Percentiles rank a stretch among this genome's conserved stretches.
Conservation (phyloP, 2,797 vertebrate genomes). For the Nannoperca obscura region DNA sequence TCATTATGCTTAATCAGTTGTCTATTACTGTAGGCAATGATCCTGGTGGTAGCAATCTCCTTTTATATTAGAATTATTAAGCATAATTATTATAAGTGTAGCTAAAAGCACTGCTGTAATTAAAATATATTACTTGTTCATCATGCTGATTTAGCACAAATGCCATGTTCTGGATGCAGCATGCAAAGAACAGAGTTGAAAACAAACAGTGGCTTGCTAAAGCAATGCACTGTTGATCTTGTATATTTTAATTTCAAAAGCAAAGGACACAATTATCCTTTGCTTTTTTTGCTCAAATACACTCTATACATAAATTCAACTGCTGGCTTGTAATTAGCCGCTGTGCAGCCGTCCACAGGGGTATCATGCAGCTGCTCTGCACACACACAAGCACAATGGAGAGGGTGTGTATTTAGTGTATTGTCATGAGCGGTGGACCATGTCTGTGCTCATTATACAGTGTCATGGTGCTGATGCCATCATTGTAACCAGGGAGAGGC, state of each 20-base stretch:
- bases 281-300: slow-evolving; percentile 48
- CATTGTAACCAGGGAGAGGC: slow-evolving; percentile 42
- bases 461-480: slow-evolving; percentile 65
- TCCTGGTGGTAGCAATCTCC: slow-evolving; percentile 18
- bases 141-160: slow-evolving; percentile 32
- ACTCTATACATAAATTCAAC: slow-evolving; percentile 48
- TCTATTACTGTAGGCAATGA: slow-evolving; percentile 44
- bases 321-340: slow-evolving; percentile 60
- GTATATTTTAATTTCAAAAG: slow-evolving; percentile 29
- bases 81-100: slow-evolving; percentile 23
- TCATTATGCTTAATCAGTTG: slow-evolving; percentile 48
- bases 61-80: slow-evolving; percentile 43
- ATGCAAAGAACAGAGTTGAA: not conserved
- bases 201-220: slow-evolving; percentile 27
- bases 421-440: slow-evolving; percentile 59
- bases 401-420: slow-evolving; percentile 60
- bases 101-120: slow-evolving; percentile 29
- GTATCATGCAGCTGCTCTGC: slow-evolving; percentile 52
- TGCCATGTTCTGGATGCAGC: slow-evolving; percentile 12
- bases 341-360: slow-evolving; percentile 40
- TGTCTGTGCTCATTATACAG: slow-evolving; percentile 70
- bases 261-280: slow-evolving; percentile 29
- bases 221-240: slow-evolving; percentile 14
- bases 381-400: slow-evolving; percentile 40
- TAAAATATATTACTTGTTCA: slow-evolving; percentile 36